phyloP scores from a whole-genome alignment of 2,113 vertebrate species.

The Myodes glareolus region DNA sequence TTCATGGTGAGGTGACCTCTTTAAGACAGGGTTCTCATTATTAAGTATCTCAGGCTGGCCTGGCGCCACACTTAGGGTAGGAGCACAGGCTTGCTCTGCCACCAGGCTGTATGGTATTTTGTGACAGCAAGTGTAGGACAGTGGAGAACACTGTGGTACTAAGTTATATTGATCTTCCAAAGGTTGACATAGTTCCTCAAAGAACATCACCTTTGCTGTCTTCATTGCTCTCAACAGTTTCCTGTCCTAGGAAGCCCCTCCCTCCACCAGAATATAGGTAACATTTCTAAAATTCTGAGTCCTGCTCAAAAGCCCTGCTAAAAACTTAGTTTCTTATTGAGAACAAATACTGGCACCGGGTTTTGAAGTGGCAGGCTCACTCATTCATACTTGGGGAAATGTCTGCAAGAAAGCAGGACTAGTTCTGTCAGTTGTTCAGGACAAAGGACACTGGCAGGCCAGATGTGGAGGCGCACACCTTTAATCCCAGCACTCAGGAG shows the following conservation, averaged over 20 bases:
- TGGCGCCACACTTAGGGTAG: neutral
- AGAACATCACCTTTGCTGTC: neutral
- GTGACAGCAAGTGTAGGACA: neutral
- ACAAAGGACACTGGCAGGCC: neutral
- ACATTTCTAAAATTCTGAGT: conserved; percentile 31
- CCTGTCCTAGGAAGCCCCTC: neutral
- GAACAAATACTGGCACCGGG: neutral
- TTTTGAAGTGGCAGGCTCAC: conserved; percentile 35
- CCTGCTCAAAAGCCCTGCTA: neutral
- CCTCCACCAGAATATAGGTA: neutral
- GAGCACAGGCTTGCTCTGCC: neutral
- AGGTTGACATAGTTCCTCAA: neutral
- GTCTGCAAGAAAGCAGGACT: neutral
- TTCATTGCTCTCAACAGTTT: neutral
- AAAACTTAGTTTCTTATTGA: conserved; percentile 33
- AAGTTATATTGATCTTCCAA: neutral
- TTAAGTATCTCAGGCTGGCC: neutral
- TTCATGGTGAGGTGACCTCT: neutral
- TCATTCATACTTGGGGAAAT: conserved; percentile 43
- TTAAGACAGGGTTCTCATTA: neutral
- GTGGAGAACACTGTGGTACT: neutral
- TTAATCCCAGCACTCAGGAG: neutral
- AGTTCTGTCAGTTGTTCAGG: neutral
- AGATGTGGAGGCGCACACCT: neutral
- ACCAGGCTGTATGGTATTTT: neutral